A percentile compares a stretch with the other conserved stretches of the same genome.
phyloP scores from a whole-genome alignment of 2,113 vertebrate genomes.

The Pteropus alecto region DNA sequence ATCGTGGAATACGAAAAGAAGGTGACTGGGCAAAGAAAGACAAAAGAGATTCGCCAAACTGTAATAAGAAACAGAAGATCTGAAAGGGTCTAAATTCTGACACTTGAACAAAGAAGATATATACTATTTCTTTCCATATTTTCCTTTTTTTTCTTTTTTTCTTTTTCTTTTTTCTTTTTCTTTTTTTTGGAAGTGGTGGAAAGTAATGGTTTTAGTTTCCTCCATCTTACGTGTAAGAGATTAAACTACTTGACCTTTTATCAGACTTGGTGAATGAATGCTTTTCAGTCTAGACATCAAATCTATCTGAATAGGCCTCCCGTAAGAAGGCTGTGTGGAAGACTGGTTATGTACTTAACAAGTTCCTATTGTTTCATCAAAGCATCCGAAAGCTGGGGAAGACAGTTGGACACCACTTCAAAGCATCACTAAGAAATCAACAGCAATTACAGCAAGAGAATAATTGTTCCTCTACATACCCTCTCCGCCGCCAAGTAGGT shows the following conservation, averaged over 20 bases:
- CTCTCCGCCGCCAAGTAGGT: not conserved
- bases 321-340: not conserved
- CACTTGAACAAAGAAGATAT: not conserved
- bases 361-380: slow-evolving; percentile 28
- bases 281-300: not conserved
- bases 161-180: not conserved
- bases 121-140: not conserved
- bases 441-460: not conserved
- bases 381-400: not conserved
- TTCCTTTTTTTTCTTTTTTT: not conserved
- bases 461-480: not conserved
- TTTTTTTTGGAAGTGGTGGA: not conserved
- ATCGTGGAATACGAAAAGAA: not conserved
- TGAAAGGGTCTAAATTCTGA: not conserved
- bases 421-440: slow-evolving; percentile 32
- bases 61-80: not conserved
- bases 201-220: not conserved
- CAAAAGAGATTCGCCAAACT: not conserved
- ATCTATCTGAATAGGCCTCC: not conserved
- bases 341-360: not conserved
- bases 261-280: not conserved
- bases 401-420: slow-evolving; percentile 15
- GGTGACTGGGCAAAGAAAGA: not conserved
- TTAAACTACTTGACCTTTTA: slow-evolving; percentile 28
- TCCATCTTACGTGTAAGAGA: not conserved